These are phyloP conservation scores for Cheilosia variabilis DNA, from an alignment of 2,888 invertebrate species.

Conservation along the genomic window DNA sequence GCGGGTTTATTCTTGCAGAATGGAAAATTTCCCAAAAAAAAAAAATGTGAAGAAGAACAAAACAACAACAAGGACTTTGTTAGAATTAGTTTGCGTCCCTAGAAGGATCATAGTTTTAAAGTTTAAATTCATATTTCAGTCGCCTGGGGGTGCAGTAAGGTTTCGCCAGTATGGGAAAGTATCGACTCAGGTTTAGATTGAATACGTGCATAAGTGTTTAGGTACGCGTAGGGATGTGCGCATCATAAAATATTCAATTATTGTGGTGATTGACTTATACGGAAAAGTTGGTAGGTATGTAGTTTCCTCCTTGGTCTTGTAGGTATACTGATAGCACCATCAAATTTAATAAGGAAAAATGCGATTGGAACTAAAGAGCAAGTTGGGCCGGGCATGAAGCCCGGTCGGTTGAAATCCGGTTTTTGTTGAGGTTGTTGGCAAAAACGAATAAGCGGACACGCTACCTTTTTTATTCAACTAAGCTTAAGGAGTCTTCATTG, in stretches of 20 bases:
- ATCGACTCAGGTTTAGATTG: conserved; percentile 4
- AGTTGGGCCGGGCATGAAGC: too few species aligned
- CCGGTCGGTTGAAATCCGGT: too few species aligned
- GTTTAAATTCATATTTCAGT: conserved; percentile 41
- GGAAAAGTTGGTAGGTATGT: too few species aligned
- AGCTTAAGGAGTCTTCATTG: too few species aligned
- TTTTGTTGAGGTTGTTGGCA: too few species aligned
- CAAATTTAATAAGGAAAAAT: too few species aligned
- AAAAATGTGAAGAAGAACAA: not conserved
- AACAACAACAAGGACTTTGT: conserved; percentile 21
- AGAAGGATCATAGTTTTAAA: conserved; percentile 51
- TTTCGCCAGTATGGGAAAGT: not conserved
- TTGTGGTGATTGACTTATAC: too few species aligned
- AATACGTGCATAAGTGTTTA: not conserved
- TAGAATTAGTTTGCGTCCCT: conserved; percentile 58
- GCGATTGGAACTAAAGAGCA: too few species aligned
- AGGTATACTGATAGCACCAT: too few species aligned
- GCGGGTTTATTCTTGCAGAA: conserved; percentile 30
- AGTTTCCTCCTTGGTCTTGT: too few species aligned
- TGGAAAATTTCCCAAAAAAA: not conserved
- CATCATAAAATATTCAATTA: conserved; percentile 20
- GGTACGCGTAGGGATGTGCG: not conserved
- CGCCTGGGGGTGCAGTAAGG: conserved; percentile 6
- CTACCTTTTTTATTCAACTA: too few species aligned
- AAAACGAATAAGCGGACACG: too few species aligned